Conservation (phyloP, 2,797 vertebrate genomes). For the Peromyscus attwateri region DNA sequence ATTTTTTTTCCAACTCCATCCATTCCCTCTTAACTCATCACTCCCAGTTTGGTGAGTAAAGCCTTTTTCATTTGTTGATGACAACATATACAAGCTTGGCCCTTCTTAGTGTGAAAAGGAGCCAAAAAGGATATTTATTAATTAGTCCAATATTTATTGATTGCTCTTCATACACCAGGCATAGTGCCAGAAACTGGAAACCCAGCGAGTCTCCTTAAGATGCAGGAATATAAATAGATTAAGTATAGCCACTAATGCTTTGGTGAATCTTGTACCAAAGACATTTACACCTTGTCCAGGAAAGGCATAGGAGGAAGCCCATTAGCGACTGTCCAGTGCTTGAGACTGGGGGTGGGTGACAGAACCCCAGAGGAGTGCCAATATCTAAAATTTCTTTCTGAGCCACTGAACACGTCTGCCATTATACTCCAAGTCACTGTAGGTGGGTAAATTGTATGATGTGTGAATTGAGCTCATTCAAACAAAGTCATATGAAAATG, state of each 20-base stretch:
- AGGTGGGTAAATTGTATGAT: neutral
- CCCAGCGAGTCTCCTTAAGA: neutral
- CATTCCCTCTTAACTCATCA: neutral
- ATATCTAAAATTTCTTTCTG: neutral
- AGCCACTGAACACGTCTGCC: neutral
- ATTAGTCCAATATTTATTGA: neutral
- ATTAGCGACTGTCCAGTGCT: too few species aligned
- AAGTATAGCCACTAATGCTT: too few species aligned
- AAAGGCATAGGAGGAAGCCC: neutral
- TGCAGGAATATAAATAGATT: neutral
- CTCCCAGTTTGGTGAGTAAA: neutral
- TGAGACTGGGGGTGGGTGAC: accelerated
- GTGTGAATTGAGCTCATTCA: neutral
- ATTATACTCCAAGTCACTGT: neutral
- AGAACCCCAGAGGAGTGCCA: neutral
- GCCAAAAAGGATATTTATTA: neutral
- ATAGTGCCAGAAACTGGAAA: neutral
- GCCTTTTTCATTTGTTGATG: neutral
- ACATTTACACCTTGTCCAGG: neutral
- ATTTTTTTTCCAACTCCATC: neutral
- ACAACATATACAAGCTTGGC: neutral
- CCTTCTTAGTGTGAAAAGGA: neutral
- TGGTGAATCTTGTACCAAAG: neutral
- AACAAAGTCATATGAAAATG: too few species aligned
- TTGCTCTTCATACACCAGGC: neutral